Base-by-base conservation (phyloP, 2,797 vertebrate species). In the Salarias fasciatus region DNA sequence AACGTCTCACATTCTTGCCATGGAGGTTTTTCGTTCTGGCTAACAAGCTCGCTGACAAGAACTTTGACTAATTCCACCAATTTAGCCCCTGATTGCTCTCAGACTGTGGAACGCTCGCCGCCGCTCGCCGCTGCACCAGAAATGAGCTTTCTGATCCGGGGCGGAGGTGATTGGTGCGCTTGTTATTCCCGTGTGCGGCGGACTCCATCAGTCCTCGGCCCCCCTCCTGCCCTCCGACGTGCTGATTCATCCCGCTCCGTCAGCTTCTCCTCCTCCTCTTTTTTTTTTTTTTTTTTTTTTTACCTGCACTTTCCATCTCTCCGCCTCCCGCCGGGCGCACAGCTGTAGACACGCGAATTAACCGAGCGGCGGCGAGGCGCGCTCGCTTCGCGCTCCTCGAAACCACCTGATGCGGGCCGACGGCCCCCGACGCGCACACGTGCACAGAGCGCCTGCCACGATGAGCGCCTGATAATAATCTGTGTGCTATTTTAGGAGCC, bases 401-500 rank as follows among this genome's bases (percentile, higher is more conserved):
- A 45, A n/a, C 35, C 49, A 55, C 55, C 41, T 67, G 63, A 58
- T 42, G 13, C 11, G 45, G 45, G 24, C 15, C 1, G 8, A 7
- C 45, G 33, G 38, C 8, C 30, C 50, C 38, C 63, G 13, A 45
- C 67, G 55, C 73, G 53, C 64, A 58, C 56, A 54, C 58, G 61
- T 82, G 74, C n/a, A n/a, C n/a, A 77, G 71, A 83, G 11, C 60
- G 54, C 77, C 83, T 77, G 69, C 60, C 63, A 73, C 77, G 88
- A 84, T 87, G 75, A 84, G 84, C 83, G 61, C 82, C 33, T 81
- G 85, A 89, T 91, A 83, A 87, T 91, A 89, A 92, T 92, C 90
- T 75, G 51, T 56, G 83, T 8, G 84, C 92, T 94, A 93, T 93
- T 93, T 94, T 92, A 86, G 81, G 92, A 87, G 42, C 68, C 54